Base-by-base conservation (phyloP, 2,888 invertebrate genomes). In the Subacronicta megacephala region DNA sequence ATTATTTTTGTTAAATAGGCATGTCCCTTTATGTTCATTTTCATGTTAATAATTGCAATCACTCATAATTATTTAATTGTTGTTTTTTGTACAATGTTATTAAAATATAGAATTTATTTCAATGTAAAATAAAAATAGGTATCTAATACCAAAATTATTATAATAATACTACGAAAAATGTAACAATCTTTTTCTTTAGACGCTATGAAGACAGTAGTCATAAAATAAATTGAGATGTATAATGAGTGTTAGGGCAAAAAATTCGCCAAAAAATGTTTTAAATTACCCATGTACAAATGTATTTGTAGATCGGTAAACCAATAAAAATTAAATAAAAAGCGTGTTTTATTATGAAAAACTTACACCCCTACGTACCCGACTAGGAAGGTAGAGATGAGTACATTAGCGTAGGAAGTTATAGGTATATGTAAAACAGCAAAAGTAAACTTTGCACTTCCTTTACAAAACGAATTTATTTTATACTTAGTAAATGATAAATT, bases 251-350 rank as follows among this genome's bases (percentile, higher is more conserved):
- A 90, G 90, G 90, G 89, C 89, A 82, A 79, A 81, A 79, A 75
- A 69, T 71, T 82, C 75, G 88, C 88, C 88, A 83, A 70, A 82
- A 78, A 83, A 84, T 88, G 83, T 91, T 91, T 88, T 65, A 84
- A 85, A 86, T 82, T 89, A 89, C 82, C 84, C 73, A 75, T 91
- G 88, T 91, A 90, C 91, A 92, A 90, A 90, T 83, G 86, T 90
- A 90, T 89, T 90, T 90, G 90, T 92, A 91, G 91, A 87, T 86
- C 86, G 86, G 85, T 88, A 84, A 88, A 85, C 71, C 80, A 89
- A 84, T 87, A 85, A 89, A 89, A 81, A 53, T 23, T 10, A 36
- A 7, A 42, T 31, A 65, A 61, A 47, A 13, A 26, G 3, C 15
- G 2, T 20, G 4, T 41, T 1, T 12, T 35, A 46, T 50, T 33